Evolutionary conservation across 2,888 invertebrate species (phyloP), one percentile per base, ranked within the genome.

Genomic region (Drosophila cracens): DNA sequence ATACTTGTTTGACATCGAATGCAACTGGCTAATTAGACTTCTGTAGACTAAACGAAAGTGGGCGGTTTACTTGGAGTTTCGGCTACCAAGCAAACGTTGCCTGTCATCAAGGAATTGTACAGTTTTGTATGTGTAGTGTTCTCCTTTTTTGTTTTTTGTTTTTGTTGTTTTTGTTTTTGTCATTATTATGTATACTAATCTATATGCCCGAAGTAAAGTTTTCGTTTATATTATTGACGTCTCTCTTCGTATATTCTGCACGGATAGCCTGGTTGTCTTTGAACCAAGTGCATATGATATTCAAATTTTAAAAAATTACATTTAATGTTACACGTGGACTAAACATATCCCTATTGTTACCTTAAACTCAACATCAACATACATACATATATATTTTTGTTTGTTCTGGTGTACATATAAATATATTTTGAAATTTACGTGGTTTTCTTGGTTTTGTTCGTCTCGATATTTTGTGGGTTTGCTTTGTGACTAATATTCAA

Each of bases 341-440:
- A 88, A 84, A 79, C 82, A 71, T 79, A 87, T 76, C 67, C 76
- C 85, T 83, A 84, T 70, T 79, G 68, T 70, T 74, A 84, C 78
- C 82, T 79, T 87, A 79, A 82, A 84, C 81, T 81, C 82, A 87
- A 84, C 81, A 79, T 82, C 74, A 89, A 87, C 76, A 78, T 82
- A 75, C 80, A 79, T 75, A 76, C 65, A 60, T 70, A 64, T 60
- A 64, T 65, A 59, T 61, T 59, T 58, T 61, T 70, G 27, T 38
- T 56, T 63, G 65, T 46, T 83, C 60, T 59, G 61, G 77, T 79
- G 67, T 72, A 72, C 73, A 56, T 66, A 56, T 66, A 63, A 60
- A 74, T 67, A 51, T 66, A 64, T 74, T 57, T 31, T 65, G 70
- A 71, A 65, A 65, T 74, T 67, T 72, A 68, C 56, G 64, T 78